Base-by-base conservation (phyloP, 2,113 vertebrate genomes). In the Prolemur simus region DNA sequence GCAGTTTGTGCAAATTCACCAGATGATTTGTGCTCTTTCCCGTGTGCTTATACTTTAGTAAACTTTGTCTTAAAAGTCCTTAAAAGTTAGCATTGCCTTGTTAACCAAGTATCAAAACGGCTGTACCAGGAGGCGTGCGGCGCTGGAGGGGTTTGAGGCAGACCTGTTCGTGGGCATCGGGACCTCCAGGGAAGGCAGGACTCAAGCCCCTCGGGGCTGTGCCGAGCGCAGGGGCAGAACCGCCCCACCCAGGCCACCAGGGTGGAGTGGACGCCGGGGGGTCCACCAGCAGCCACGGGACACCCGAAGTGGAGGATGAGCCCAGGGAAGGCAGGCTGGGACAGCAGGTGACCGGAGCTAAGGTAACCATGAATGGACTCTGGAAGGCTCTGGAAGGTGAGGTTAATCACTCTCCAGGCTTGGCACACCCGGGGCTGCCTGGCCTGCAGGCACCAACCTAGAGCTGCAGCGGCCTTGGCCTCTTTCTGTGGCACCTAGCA, bases 21-120 rank as follows among this genome's bases (percentile, higher is more conserved):
- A 3, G 8, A 9, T 0, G n/a, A 42, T 14, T 3, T 6, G 78
- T 0, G 5, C 23, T 0, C 0, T 14, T 6, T 34, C 64, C 63
- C 8, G 32, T 4, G 27, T 4, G 54, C 71, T 2, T 10, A 23
- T 0, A 25, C 5, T 0, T 56, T 1, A 21, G 60, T 25, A 32
- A 80, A 12, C 25, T 27, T 34, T 32, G 13, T 32, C 23, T 5
- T 42, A 13, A 34, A 12, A 17, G 45, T 54, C 39, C 12, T 49
- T 8, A 29, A 52, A 37, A 21, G 15, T 23, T 4, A 39, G 20
- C 18, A 13, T 8, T 17, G 52, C 13, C 6, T 29, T 20, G n/a
- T 10, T 52, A 3, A 21, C 6, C 29, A 60, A 12, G 15, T 20
- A 20, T n/a, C 89, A 27, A 3, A n/a, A 27, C 12, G 6, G 14